Base-by-base conservation (phyloP, 2,113 vertebrate genomes). In the Leucosticte australis region DNA sequence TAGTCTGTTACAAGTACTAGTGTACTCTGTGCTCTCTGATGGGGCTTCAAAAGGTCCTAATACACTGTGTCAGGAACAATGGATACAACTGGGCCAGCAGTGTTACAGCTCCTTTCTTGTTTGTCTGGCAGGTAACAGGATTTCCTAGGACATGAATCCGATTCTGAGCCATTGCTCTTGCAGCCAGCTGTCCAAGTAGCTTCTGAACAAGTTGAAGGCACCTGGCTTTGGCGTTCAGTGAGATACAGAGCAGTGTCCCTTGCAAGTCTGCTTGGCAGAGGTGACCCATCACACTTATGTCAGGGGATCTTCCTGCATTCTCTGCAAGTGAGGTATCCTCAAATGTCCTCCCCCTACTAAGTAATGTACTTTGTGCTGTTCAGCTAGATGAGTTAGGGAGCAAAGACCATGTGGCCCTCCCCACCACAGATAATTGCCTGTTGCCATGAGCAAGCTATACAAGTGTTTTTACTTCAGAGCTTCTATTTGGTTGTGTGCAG, bases 41-140 rank as follows among this genome's bases (percentile, higher is more conserved):
- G 77, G 24, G 60, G 24, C 80, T 97, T 77, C 86, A 91, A 75
- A 94, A 89, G 28, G 56, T 84, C 76, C 35, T 89, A 84, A 78
- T 41, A 71, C 39, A 63, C 64, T 6, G 0, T 84, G 53, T 81
- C 73, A 92, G 86, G 35, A 94, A 46, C 77, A 93, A 81, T 59
- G 73, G 76, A 92, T 28, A 78, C 80, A 68, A 49, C 31, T 71
- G 87, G 76, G 60, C 83, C 76, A 84, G 60, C 60, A 71, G 44
- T 60, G 20, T 68, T 81, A 22, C 67, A 92, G 64, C 30, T 92
- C 17, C 39, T 90, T 89, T 89, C 71, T 95, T 3, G 0, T 75
- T 81, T 74, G 78, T 91, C 82, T 92, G 70, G 82, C 79, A 86
- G 86, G 47, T 41, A 68, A 63, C 6, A 70, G 63, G 55, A 77